phyloP scores from a whole-genome alignment of 2,113 vertebrate species.

The Cathartes aura region DNA sequence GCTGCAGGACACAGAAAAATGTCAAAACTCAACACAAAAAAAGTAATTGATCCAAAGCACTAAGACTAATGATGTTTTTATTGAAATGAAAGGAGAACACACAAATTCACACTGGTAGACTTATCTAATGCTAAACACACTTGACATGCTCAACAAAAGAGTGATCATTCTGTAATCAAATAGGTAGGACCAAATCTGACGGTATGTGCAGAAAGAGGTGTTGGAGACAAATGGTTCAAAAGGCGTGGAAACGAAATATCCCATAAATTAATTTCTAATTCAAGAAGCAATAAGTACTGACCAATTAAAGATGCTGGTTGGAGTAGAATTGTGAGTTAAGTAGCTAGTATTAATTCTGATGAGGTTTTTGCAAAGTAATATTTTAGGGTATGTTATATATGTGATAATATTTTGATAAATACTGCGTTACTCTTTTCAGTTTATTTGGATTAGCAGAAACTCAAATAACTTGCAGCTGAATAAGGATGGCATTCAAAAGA shows the following conservation, averaged over 20 bases:
- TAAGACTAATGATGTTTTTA: not conserved
- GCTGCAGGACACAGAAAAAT: not conserved
- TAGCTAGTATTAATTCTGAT: not conserved
- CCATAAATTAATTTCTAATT: not conserved
- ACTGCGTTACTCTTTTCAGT: not conserved
- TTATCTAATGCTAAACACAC: not conserved
- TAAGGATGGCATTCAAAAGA: not conserved
- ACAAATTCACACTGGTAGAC: not conserved
- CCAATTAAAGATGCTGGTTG: not conserved
- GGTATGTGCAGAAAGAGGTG: not conserved
- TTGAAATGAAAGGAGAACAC: not conserved
- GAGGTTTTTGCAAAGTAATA: not conserved
- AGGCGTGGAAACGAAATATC: not conserved
- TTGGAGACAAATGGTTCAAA: not conserved
- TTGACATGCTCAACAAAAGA: not conserved
- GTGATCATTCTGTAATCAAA: not conserved
- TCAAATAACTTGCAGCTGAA: not conserved
- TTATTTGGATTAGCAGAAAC: not conserved
- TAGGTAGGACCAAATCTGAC: not conserved
- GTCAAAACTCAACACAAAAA: not conserved
- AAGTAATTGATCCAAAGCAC: not conserved
- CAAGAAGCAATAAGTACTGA: not conserved
- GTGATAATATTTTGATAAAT: not conserved
- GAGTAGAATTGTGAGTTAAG: not conserved
- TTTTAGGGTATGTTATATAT: not conserved